These are phyloP conservation scores for Chauna torquata DNA, from an alignment of 2,113 vertebrate genomes.

Conservation along the genomic window DNA sequence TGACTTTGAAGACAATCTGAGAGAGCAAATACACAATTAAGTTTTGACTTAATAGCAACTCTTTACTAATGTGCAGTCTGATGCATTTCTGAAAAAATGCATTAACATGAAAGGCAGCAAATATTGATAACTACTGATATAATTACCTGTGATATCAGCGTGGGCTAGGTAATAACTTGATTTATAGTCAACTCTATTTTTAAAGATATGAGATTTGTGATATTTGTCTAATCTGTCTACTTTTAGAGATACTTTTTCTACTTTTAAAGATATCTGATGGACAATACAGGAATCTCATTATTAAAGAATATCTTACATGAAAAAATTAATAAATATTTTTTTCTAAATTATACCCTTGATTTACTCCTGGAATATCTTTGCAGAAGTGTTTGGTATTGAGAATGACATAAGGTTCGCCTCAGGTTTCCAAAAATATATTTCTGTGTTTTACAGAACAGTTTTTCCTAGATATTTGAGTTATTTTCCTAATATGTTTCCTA, in stretches of 20 bases:
- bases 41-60: not conserved
- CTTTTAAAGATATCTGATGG: not conserved
- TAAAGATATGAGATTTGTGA: too few species aligned
- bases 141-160: not conserved
- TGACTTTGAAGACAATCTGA: conserved; percentile 11
- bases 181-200: not conserved
- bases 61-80: not conserved
- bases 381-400: not conserved
- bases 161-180: not conserved
- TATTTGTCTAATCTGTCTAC: too few species aligned
- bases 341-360: not conserved
- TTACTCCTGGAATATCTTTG: not conserved
- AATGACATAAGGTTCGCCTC: not conserved
- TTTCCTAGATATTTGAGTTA: not conserved
- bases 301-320: not conserved
- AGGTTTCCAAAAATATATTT: not conserved
- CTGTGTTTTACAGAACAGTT: not conserved
- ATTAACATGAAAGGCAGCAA: not conserved
- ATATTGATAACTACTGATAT: not conserved
- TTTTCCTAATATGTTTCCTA: not conserved
- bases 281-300: not conserved
- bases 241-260: not conserved
- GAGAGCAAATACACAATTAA: not conserved
- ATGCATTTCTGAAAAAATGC: not conserved
- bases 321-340: not conserved